These are phyloP conservation scores for Argynnis bischoffii DNA, from an alignment of 2,888 invertebrate genomes.

Conservation along the genomic window DNA sequence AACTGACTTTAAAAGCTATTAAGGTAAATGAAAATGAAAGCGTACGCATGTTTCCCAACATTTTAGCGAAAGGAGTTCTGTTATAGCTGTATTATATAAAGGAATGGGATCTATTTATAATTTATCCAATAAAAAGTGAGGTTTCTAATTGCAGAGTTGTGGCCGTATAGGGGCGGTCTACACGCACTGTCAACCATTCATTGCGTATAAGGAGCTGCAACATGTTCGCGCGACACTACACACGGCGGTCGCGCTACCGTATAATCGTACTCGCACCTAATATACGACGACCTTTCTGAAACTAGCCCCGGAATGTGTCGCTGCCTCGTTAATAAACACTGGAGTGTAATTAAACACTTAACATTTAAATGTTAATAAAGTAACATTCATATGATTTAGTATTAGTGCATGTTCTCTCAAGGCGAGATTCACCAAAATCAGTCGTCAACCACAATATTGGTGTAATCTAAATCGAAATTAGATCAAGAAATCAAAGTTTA, in stretches of 20 bases:
- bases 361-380: background rate
- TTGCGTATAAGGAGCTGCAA: conserved; percentile 61
- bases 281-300: conserved; percentile 41
- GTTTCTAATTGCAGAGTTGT: conserved; percentile 38
- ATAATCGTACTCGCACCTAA: conserved; percentile 42
- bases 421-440: too few relatives aligned
- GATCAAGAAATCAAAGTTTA: too few relatives aligned
- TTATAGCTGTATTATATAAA: background rate
- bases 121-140: conserved; percentile 33
- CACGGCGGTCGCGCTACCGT: conserved; percentile 44
- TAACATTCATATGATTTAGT: background rate
- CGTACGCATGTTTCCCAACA: background rate
- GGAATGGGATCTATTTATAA: conserved; percentile 27
- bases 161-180: conserved; percentile 38
- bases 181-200: conserved; percentile 51
- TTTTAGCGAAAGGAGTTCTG: background rate
- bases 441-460: too few relatives aligned
- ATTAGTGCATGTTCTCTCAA: too few relatives aligned
- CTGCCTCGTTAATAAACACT: conserved; percentile 6
- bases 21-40: background rate
- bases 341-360: conserved; percentile 2
- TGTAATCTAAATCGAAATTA: too few relatives aligned
- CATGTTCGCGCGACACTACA: conserved; percentile 54
- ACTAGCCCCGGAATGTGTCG: conserved; percentile 21
- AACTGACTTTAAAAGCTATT: conserved; percentile 26